Percentiles rank a stretch among this genome's conserved stretches.
Conservation (phyloP, 2,113 vertebrate genomes). For the Colossoma macropomum region DNA sequence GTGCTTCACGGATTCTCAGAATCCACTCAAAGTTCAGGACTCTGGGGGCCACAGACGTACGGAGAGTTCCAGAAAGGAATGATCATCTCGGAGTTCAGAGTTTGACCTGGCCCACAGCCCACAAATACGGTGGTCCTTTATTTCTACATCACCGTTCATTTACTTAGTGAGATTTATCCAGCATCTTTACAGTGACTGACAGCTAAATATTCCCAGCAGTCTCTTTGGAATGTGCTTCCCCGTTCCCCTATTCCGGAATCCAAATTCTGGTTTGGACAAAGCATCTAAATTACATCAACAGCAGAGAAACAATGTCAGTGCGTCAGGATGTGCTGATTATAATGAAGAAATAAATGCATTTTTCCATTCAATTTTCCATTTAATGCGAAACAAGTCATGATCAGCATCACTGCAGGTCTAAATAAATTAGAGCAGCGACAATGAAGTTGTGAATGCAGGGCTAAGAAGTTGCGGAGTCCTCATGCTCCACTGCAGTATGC, state of each 20-base stretch:
- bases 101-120: not conserved
- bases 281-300: not conserved
- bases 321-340: not conserved
- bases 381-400: not conserved
- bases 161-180: not conserved
- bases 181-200: not conserved
- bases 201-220: not conserved
- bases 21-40: not conserved
- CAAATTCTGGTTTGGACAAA: not conserved
- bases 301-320: not conserved
- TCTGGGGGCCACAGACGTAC: not conserved
- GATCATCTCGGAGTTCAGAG: not conserved
- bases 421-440: too few species aligned
- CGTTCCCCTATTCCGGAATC: not conserved
- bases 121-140: not conserved
- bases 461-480: too few species aligned
- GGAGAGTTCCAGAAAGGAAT: not conserved
- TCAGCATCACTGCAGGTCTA: not conserved
- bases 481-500: too few species aligned
- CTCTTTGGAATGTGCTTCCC: not conserved
- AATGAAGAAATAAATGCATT: not conserved
- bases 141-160: not conserved
- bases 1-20: too few species aligned
- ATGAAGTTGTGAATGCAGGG: too few species aligned
- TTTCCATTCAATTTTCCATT: not conserved